phyloP scores from a whole-genome alignment of 92 coral and sea anemone species.

The Diadumene lineata region DNA sequence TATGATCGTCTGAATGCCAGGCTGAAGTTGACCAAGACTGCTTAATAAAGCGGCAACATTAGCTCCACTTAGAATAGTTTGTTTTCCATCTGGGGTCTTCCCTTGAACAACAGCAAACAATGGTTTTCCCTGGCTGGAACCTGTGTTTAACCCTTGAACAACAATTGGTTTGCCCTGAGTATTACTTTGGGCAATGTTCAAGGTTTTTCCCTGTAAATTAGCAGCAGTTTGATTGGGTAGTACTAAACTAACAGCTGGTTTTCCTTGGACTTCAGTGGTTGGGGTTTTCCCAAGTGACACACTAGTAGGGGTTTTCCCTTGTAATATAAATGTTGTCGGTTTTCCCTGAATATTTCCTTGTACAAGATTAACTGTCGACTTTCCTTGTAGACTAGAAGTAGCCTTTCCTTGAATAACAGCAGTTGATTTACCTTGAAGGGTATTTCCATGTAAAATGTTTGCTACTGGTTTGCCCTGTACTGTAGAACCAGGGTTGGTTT shows the following conservation, averaged over 20 bases:
- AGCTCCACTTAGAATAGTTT: background rate
- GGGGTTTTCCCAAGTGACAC: constrained; percentile 10
- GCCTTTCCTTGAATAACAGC: constrained; percentile 5
- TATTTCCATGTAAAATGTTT: background rate
- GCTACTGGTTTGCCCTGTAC: background rate
- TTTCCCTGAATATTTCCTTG: constrained; percentile 9
- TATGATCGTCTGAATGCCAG: background rate
- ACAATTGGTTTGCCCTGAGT: constrained; percentile 18
- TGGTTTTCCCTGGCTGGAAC: constrained; percentile 16
- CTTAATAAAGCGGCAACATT: background rate
- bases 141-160: too few relatives aligned
- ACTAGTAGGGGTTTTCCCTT: constrained; percentile 13
- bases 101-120: background rate
- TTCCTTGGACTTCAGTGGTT: constrained; percentile 3
- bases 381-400: background rate
- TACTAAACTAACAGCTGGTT: background rate
- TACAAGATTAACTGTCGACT: background rate
- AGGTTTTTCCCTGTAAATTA: background rate
- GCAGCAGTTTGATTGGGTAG: background rate
- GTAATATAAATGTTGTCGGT: background rate
- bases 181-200: background rate
- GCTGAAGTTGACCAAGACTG: background rate
- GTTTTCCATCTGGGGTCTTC: constrained; percentile 2
- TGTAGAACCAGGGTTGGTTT: background rate
- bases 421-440: background rate